A percentile compares a stretch with the other conserved stretches of the same genome.
These are phyloP conservation scores for Hippopotamyrus pictus DNA, from an alignment of 2,797 vertebrate species.

Conservation along the genomic window DNA sequence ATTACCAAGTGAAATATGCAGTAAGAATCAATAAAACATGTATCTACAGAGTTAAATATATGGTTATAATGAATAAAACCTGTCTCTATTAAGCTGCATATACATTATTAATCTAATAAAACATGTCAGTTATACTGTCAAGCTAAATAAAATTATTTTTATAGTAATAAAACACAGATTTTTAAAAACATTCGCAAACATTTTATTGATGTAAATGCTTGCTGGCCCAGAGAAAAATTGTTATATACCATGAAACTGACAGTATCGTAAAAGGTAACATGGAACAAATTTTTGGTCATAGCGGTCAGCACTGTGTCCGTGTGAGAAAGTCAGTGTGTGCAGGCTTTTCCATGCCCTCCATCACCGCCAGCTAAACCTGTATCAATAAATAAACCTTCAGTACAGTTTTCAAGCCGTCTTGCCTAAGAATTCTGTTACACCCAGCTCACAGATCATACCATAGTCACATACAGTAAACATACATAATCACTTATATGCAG, in stretches of 20 bases:
- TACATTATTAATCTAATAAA: neutral
- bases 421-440: neutral
- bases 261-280: neutral
- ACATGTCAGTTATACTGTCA: neutral
- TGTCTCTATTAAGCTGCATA: neutral
- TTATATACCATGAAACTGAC: neutral
- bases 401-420: neutral
- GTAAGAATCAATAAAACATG: neutral
- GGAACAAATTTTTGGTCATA: neutral
- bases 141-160: neutral
- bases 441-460: neutral
- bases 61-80: neutral
- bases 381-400: neutral
- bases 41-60: neutral
- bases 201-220: neutral
- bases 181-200: neutral
- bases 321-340: neutral
- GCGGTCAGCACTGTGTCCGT: neutral
- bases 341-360: neutral
- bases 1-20: neutral
- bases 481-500: neutral
- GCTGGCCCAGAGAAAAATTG: neutral
- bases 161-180: neutral
- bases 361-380: neutral
- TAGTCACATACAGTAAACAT: neutral